Percentiles rank a stretch among this genome's conserved stretches.
Conservation (phyloP, 2,888 invertebrate genomes). For the Eupeodes luniger region DNA sequence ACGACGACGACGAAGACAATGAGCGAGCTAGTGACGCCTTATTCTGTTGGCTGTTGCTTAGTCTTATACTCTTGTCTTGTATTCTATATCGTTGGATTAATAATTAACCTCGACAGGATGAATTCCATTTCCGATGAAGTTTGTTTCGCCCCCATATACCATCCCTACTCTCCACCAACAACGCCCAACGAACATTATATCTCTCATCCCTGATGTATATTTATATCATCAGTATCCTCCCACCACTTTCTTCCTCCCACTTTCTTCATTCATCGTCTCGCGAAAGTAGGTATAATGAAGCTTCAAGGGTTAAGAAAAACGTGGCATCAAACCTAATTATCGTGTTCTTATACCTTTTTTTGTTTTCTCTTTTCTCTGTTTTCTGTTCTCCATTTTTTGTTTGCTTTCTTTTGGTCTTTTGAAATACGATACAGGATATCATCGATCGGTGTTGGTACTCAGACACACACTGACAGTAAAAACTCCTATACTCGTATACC, state of each 20-base stretch:
- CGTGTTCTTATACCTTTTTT: conserved; percentile 41
- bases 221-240: not conserved
- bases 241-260: not conserved
- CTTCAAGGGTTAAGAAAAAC: conserved; percentile 49
- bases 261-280: not conserved
- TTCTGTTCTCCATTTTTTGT: not conserved
- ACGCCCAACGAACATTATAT: not conserved
- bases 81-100: conserved; percentile 60
- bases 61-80: conserved; percentile 19
- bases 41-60: conserved; percentile 1
- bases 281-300: conserved; percentile 12
- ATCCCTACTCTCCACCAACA: not conserved
- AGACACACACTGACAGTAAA: not conserved
- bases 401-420: not conserved
- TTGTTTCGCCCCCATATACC: conserved; percentile 14
- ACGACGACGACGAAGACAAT: no score
- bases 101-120: conserved; percentile 67
- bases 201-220: not conserved
- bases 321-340: conserved; percentile 65
- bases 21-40: not conserved
- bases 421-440: conserved; percentile 60
- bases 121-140: conserved; percentile 69
- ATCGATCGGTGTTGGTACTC: conserved; percentile 24
- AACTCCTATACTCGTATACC: no score
- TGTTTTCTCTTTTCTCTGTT: no score